Evolutionary conservation across 2,113 vertebrate species (phyloP).

Genomic region (Lycocorax pyrrhopterus): DNA sequence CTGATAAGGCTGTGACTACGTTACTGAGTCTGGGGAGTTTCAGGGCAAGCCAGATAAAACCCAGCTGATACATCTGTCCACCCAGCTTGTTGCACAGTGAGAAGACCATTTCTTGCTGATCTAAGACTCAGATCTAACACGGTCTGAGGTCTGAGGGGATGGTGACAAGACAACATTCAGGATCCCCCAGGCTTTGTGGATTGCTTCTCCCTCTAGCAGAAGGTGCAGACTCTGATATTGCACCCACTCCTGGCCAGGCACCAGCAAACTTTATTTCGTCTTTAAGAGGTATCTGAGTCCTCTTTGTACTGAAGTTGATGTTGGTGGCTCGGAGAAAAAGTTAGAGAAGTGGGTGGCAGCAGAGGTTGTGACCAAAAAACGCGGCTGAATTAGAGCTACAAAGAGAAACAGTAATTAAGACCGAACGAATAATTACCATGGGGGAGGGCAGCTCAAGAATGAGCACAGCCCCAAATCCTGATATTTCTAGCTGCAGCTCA

Average conservation of each 20-base stretch:
- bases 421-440: neutral
- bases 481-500: slow-evolving; percentile 33
- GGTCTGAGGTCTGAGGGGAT: neutral
- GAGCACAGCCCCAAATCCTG: slow-evolving; percentile 27
- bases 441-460: neutral
- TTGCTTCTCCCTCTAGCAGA: neutral
- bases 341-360: neutral
- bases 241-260: neutral
- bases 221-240: neutral
- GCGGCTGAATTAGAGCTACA: neutral
- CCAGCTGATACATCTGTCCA: neutral
- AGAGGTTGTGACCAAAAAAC: neutral
- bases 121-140: neutral
- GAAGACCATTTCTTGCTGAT: neutral
- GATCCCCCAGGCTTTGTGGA: neutral
- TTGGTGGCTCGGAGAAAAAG: neutral
- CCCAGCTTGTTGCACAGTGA: neutral
- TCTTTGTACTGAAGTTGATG: neutral
- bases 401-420: slow-evolving; percentile 34
- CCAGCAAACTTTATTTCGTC: neutral
- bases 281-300: neutral
- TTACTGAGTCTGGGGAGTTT: neutral
- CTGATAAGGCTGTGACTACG: neutral
- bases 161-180: neutral
- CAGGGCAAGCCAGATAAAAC: neutral